These are phyloP conservation scores for Diaperis boleti DNA, from an alignment of 2,888 invertebrate genomes.

Conservation along the genomic window DNA sequence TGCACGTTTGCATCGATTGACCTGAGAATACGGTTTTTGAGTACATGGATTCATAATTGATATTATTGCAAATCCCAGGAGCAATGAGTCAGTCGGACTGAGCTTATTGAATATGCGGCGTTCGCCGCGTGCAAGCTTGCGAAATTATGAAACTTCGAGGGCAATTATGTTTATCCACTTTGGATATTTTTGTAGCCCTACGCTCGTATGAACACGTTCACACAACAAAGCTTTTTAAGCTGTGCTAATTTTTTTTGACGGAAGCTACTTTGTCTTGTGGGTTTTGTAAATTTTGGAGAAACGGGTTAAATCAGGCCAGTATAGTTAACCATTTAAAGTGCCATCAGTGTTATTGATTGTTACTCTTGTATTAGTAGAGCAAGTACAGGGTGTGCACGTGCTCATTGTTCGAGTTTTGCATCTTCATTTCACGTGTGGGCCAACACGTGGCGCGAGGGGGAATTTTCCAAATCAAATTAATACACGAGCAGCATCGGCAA, in stretches of 20 bases:
- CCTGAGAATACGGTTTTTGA: conserved; percentile 48
- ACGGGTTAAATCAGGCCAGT: too few species aligned
- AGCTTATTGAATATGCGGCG: conserved; percentile 52
- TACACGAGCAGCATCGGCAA: conserved; percentile 29
- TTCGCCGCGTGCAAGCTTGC: conserved; percentile 47
- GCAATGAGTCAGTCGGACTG: conserved; percentile 63
- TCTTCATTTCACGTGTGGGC: conserved; percentile 37
- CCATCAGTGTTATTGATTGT: conserved; percentile 1
- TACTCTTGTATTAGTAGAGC: neutral
- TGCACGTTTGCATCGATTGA: conserved; percentile 38
- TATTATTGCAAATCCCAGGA: conserved; percentile 61
- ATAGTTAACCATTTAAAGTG: neutral
- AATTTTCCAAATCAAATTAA: conserved; percentile 42
- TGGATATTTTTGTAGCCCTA: conserved; percentile 38
- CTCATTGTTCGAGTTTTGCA: conserved; percentile 28
- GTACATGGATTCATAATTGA: conserved; percentile 62
- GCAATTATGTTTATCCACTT: conserved; percentile 56
- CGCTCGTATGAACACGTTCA: conserved; percentile 24
- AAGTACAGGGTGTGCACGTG: conserved; percentile 26
- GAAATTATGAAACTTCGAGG: conserved; percentile 56
- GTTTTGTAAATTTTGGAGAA: too few species aligned
- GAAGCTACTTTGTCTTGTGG: too few species aligned
- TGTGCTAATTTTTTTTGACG: neutral
- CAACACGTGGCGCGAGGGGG: conserved; percentile 38
- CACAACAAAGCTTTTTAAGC: neutral